These are phyloP conservation scores for Lamellibrachia columna DNA, from an alignment of 2,888 invertebrate genomes.

Conservation along the genomic window DNA sequence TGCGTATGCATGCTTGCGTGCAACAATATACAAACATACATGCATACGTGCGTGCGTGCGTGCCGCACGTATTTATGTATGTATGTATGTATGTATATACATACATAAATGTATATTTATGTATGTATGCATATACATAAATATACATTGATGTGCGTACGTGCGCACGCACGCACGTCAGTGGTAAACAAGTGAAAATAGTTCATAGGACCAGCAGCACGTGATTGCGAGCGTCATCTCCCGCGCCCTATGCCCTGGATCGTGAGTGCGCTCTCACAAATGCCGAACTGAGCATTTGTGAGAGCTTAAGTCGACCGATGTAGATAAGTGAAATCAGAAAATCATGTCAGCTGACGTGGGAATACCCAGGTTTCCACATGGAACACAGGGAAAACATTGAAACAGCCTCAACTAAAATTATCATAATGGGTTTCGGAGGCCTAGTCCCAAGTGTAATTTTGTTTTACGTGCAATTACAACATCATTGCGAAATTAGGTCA, in stretches of 20 bases:
- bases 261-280: neutral
- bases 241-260: neutral
- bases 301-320: neutral
- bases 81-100: no score
- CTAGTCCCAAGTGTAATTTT: neutral
- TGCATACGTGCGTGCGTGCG: no score
- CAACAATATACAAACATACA: no score
- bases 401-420: neutral
- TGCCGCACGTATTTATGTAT: no score
- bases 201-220: neutral
- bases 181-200: no score
- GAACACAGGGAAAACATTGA: neutral
- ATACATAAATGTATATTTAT: no score
- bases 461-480: neutral
- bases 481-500: neutral
- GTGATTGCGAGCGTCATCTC: neutral
- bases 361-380: neutral
- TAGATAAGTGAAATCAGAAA: neutral
- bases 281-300: no score
- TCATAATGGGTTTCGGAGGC: neutral
- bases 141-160: neutral
- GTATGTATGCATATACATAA: no score
- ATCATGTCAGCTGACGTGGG: neutral
- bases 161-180: no score
- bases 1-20: no score